Evolutionary conservation across 2,888 invertebrate genomes (phyloP).

Genomic region (Calephelis perditalis): DNA sequence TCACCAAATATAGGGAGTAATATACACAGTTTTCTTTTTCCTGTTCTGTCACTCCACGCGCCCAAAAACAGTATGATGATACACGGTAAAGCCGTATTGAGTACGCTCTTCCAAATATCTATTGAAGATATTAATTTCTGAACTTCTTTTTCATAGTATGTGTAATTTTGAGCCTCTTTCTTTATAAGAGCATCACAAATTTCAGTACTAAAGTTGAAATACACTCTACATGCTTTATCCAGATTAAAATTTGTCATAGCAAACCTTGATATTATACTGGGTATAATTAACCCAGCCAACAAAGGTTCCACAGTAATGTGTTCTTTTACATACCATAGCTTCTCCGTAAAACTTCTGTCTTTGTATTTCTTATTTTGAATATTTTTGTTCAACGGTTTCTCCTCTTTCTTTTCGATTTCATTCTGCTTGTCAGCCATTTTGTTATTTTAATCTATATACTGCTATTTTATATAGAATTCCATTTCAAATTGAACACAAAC

Average conservation of each 20-base stretch:
- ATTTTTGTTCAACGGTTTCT: slow-evolving; percentile 55
- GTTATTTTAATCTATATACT: slow-evolving; percentile 17
- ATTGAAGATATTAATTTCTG: slow-evolving; percentile 77
- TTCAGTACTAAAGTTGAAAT: slow-evolving; percentile 51
- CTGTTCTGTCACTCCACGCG: slow-evolving; percentile 80
- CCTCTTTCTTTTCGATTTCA: slow-evolving; percentile 44
- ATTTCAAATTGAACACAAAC: slow-evolving; percentile 44
- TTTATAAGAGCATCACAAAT: slow-evolving; percentile 58
- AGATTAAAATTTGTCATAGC: slow-evolving; percentile 78
- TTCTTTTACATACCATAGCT: slow-evolving; percentile 47
- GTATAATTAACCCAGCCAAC: slow-evolving; percentile 83
- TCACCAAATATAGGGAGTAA: slow-evolving; percentile 77
- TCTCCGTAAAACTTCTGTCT: slow-evolving; percentile 52
- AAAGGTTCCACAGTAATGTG: slow-evolving; percentile 86
- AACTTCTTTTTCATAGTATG: slow-evolving; percentile 80
- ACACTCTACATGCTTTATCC: slow-evolving; percentile 67
- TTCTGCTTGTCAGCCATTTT: slow-evolving; percentile 55
- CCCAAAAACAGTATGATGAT: slow-evolving; percentile 78
- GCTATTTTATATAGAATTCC: slow-evolving; percentile 35
- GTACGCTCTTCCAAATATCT: slow-evolving; percentile 75
- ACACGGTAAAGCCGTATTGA: slow-evolving; percentile 76
- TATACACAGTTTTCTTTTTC: slow-evolving; percentile 76
- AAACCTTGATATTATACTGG: slow-evolving; percentile 82
- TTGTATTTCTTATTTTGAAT: slow-evolving; percentile 39
- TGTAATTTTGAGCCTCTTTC: slow-evolving; percentile 70